phyloP scores from a whole-genome alignment of 1,140 invertebrate genomes.

The Bombus confusus region DNA sequence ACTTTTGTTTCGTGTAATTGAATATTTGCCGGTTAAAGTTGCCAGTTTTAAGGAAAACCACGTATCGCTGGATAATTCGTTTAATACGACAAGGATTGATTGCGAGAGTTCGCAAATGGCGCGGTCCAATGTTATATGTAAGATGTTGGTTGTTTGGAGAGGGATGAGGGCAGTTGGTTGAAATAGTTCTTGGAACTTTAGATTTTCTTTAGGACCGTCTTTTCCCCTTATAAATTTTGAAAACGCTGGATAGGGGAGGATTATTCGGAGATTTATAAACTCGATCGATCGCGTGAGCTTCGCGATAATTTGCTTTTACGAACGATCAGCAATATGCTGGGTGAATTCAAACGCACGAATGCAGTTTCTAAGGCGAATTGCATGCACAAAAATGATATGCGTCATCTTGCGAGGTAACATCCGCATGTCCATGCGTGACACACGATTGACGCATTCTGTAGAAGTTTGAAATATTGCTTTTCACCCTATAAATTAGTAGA shows the following conservation, averaged over 20 bases:
- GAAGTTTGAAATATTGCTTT: no score
- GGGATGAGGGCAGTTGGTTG: no score
- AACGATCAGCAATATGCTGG: neutral
- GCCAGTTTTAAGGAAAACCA: no score
- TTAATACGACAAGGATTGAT: neutral
- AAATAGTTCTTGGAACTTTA: neutral
- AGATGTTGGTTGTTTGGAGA: neutral
- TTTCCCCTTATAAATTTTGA: neutral
- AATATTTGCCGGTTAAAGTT: neutral
- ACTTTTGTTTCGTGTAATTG: slow-evolving; percentile 30
- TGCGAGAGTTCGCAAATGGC: neutral
- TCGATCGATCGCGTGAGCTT: neutral
- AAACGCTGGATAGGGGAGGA: neutral
- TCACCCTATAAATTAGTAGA: no score
- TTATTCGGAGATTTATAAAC: neutral
- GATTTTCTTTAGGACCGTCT: neutral
- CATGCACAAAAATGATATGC: no score
- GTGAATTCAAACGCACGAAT: no score
- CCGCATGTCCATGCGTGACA: no score
- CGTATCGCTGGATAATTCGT: neutral
- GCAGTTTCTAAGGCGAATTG: no score
- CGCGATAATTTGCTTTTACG: neutral
- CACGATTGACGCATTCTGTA: no score
- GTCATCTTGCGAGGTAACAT: no score
- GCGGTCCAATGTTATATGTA: neutral